A percentile compares a stretch with the other conserved stretches of the same genome.
Conservation (phyloP, 2,888 invertebrate species). For the Lysandra coridon region DNA sequence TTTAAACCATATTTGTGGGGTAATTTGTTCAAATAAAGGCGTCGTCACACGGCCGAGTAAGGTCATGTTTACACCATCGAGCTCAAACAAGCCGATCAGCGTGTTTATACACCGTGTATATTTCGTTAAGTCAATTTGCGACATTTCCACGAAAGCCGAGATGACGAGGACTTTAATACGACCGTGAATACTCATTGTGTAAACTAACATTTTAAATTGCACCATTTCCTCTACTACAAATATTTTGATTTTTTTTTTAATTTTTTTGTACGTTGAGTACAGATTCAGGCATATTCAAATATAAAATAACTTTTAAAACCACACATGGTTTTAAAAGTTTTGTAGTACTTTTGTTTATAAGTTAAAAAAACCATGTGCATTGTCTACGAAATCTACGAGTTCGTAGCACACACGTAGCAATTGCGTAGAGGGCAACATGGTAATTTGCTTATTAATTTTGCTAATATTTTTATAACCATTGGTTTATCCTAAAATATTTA, state of each 20-base stretch:
- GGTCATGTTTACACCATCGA: slow-evolving; percentile 74
- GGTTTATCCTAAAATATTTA: not conserved
- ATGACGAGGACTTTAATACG: slow-evolving; percentile 11
- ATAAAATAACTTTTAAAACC: too few species aligned
- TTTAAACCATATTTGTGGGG: slow-evolving; percentile 35
- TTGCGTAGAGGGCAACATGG: not conserved
- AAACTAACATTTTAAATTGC: not conserved
- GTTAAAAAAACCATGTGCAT: not conserved
- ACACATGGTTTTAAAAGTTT: too few species aligned
- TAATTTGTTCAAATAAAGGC: slow-evolving; percentile 62
- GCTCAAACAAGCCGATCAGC: slow-evolving; percentile 63
- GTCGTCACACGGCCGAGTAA: slow-evolving; percentile 66
- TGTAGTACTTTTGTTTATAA: too few species aligned
- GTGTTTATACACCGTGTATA: slow-evolving; percentile 63
- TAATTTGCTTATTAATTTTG: not conserved
- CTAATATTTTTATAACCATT: not conserved
- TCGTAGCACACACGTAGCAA: slow-evolving; percentile 9
- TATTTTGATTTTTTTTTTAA: not conserved
- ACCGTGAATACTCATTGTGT: slow-evolving; percentile 23
- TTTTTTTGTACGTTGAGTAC: not conserved
- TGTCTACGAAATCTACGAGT: not conserved
- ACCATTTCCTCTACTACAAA: not conserved
- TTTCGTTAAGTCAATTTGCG: slow-evolving; percentile 63
- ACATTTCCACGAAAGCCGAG: slow-evolving; percentile 39
- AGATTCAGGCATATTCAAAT: not conserved